Percentiles rank a stretch among this genome's conserved stretches.
Conservation (phyloP, 2,113 vertebrate species). For the Lampris megalopsis region DNA sequence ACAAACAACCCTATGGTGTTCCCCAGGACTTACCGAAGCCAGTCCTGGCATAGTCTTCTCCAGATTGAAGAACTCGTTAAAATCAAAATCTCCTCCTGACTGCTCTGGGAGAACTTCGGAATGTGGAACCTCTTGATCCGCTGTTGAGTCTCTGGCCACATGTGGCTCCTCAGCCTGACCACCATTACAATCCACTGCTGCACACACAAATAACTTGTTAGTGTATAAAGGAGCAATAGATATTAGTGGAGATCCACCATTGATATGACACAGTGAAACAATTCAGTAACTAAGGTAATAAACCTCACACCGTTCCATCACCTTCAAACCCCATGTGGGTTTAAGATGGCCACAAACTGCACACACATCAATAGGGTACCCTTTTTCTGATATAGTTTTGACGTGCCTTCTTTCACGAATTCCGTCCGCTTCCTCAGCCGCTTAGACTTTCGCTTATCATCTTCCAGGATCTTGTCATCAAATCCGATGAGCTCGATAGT, state of each 20-base stretch:
- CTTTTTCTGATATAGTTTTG: background rate
- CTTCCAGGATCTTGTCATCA: constrained; percentile 95
- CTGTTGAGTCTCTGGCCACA: constrained; percentile 80
- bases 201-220: constrained; percentile 5
- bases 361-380: no score
- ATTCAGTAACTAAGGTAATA: no score
- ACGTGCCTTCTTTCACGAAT: constrained; percentile 90
- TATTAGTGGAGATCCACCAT: background rate
- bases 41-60: constrained; percentile 96
- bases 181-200: constrained; percentile 90
- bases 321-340: no score
- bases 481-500: constrained; percentile 98
- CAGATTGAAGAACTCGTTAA: constrained; percentile 98
- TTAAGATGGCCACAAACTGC: no score
- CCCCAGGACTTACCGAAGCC: constrained; percentile 92
- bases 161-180: constrained; percentile 86
- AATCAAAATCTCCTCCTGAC: constrained; percentile 94
- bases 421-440: constrained; percentile 87
- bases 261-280: background rate
- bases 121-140: constrained; percentile 94
- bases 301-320: no score
- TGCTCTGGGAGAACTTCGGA: constrained; percentile 88
- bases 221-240: background rate
- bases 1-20: constrained; percentile 44
- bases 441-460: constrained; percentile 92